These are phyloP conservation scores for Resseliella maxima DNA, from an alignment of 2,888 invertebrate species.

Conservation along the genomic window DNA sequence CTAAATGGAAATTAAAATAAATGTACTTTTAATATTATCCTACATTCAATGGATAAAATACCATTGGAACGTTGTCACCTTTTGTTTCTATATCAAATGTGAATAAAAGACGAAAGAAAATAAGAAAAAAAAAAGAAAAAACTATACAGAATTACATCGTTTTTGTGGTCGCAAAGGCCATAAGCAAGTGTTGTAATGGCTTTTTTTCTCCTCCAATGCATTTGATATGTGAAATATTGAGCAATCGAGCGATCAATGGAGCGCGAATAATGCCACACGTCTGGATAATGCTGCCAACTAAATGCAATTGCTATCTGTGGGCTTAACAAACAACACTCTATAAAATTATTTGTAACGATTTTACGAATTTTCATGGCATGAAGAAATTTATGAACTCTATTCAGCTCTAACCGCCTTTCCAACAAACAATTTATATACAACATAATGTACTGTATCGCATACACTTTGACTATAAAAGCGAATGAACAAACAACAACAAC, in stretches of 20 bases:
- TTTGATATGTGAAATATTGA: conserved; percentile 45
- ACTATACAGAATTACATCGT: not conserved
- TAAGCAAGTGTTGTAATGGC: not conserved
- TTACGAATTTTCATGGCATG: not conserved
- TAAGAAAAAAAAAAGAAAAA: no score
- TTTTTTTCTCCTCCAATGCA: not conserved
- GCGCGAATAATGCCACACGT: not conserved
- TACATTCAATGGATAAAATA: not conserved
- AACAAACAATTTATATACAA: not conserved
- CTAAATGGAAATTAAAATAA: not conserved
- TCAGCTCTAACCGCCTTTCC: not conserved
- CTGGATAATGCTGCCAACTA: not conserved
- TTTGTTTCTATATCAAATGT: conserved; percentile 1
- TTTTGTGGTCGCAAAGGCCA: not conserved
- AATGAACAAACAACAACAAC: not conserved
- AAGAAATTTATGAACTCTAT: not conserved
- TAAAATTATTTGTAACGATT: not conserved
- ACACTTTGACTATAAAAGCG: not conserved
- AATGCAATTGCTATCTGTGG: not conserved
- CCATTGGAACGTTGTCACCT: not conserved
- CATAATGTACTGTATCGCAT: not conserved
- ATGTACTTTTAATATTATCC: not conserved
- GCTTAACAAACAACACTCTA: not conserved
- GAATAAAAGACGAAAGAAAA: no score
- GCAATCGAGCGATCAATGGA: not conserved